phyloP scores from a whole-genome alignment of 1,140 invertebrate genomes.

The Scaptomyza hsui region DNA sequence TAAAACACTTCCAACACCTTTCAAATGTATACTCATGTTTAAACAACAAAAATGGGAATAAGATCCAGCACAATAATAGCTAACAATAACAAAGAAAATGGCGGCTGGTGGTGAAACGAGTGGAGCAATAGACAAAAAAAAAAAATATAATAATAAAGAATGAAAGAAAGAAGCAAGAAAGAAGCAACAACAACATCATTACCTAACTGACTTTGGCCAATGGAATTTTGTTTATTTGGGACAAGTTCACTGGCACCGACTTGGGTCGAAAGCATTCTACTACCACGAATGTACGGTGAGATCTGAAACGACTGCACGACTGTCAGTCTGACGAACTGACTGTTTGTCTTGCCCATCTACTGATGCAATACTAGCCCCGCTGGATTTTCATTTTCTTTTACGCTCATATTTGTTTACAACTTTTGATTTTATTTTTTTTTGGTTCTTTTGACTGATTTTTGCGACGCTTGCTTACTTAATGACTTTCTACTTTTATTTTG shows the following conservation, averaged over 20 bases:
- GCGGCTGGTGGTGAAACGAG: constrained; percentile 5
- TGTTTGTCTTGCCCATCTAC: background rate
- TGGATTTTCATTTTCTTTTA: constrained; percentile 73
- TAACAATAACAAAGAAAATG: constrained; percentile 43
- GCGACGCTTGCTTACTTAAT: constrained; percentile 54
- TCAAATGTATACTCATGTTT: constrained; percentile 5
- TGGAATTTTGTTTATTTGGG: constrained; percentile 80
- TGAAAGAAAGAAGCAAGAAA: constrained; percentile 10
- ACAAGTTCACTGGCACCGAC: constrained; percentile 63
- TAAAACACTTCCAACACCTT: constrained; percentile 15
- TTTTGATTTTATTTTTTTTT: constrained; percentile 49
- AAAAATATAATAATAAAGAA: constrained; percentile 27
- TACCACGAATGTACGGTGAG: constrained; percentile 25
- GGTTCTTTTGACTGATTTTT: constrained; percentile 52
- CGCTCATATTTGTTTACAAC: constrained; percentile 66
- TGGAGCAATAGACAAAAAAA: constrained; percentile 28
- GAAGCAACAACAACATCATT: constrained; percentile 34
- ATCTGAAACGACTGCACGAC: background rate
- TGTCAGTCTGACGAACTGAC: constrained; percentile 7
- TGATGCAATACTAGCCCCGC: constrained; percentile 31
- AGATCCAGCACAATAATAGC: constrained; percentile 27
- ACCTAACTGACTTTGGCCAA: constrained; percentile 52
- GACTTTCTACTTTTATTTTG: constrained; percentile 56
- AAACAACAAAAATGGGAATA: constrained; percentile 17
- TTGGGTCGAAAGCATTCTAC: constrained; percentile 25